Evolutionary conservation across 2,888 invertebrate species (phyloP).

Genomic region (Luperina nickerlii): DNA sequence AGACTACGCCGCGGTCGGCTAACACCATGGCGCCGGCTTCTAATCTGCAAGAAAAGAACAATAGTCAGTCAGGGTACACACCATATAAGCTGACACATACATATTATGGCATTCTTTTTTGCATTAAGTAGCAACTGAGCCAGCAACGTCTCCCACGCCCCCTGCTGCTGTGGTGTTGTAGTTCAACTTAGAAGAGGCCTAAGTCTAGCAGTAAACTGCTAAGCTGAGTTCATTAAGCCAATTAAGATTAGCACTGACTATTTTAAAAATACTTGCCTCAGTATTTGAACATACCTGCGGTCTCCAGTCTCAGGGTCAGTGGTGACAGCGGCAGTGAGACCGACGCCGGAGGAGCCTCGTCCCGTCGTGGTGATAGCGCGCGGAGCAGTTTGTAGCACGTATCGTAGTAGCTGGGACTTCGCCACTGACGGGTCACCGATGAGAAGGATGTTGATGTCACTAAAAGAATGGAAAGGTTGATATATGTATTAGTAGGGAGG

Average conservation of each 20-base stretch:
- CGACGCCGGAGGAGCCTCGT: slow-evolving; percentile 99
- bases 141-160: background rate
- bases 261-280: background rate
- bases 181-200: no score
- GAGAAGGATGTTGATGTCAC: slow-evolving; percentile 96
- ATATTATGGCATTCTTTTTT: no score
- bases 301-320: slow-evolving; percentile 98
- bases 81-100: no score
- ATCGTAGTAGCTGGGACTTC: slow-evolving; percentile 98
- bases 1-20: slow-evolving; percentile 99
- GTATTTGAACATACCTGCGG: slow-evolving; percentile 86
- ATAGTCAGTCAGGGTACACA: background rate
- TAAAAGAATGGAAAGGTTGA: slow-evolving; percentile 56
- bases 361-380: slow-evolving; percentile 99
- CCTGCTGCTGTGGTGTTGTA: background rate
- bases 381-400: slow-evolving; percentile 98
- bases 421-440: slow-evolving; percentile 99
- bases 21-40: slow-evolving; percentile 99
- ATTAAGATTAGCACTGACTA: background rate
- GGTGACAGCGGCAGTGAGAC: slow-evolving; percentile 99
- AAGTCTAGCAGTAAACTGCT: no score
- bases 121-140: no score
- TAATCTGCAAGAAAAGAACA: slow-evolving; percentile 86
- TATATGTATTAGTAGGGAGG: background rate
- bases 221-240: no score